phyloP scores from a whole-genome alignment of 2,113 vertebrate species.

The Nycticorax nycticorax region DNA sequence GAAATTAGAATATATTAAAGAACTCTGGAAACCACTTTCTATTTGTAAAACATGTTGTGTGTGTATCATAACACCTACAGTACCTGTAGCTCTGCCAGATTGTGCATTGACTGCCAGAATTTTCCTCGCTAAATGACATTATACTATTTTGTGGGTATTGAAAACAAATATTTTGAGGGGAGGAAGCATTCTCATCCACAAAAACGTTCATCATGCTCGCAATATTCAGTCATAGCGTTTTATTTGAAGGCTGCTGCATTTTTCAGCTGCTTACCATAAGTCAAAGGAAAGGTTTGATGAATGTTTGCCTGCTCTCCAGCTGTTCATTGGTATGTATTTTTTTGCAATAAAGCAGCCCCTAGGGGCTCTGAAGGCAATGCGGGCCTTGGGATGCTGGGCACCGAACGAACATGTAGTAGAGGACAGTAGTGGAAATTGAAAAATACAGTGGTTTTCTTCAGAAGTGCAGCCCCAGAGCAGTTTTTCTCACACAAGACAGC shows the following conservation, averaged over 20 bases:
- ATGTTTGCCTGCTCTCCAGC: background rate
- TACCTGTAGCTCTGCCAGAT: conserved; percentile 50
- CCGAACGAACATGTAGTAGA: accelerated
- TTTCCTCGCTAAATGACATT: conserved; percentile 48
- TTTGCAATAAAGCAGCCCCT: conserved; percentile 38
- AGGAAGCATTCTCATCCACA: conserved; percentile 13
- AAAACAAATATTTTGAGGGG: conserved; percentile 58
- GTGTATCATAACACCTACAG: conserved; percentile 66
- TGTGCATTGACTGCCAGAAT: conserved; percentile 4
- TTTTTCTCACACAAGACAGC: accelerated
- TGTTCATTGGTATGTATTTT: background rate
- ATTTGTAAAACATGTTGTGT: conserved; percentile 77
- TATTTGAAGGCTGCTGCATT: background rate
- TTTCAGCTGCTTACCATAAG: background rate
- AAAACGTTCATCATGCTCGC: background rate
- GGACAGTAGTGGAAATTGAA: background rate
- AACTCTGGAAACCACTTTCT: conserved; percentile 75
- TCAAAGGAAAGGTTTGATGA: background rate
- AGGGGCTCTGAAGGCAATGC: background rate
- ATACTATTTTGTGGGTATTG: conserved; percentile 32
- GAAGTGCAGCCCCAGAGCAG: background rate
- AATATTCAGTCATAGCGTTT: background rate
- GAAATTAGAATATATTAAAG: conserved; percentile 76
- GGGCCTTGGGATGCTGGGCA: background rate
- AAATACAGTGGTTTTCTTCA: background rate